Percentiles rank a stretch among this genome's conserved stretches.
phyloP scores from a whole-genome alignment of 2,797 vertebrate species.

The Channallabes apus region DNA sequence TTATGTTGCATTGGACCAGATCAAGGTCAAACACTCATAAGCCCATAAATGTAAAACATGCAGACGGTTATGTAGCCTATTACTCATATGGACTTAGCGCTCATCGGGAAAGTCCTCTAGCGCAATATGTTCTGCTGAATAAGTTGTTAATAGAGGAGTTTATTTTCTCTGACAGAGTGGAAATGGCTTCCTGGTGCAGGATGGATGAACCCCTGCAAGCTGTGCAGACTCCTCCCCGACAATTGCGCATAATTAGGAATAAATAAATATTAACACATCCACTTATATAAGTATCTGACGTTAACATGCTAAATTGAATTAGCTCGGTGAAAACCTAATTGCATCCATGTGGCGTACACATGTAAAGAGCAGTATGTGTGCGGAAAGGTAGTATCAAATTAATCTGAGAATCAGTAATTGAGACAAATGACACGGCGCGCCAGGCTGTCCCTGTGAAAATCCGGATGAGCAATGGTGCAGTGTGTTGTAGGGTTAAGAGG shows the following conservation, averaged over 20 bases:
- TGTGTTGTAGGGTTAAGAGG: constrained; percentile 58
- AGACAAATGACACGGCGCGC: constrained; percentile 59
- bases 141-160: constrained; percentile 61
- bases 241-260: constrained; percentile 57
- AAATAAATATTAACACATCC: constrained; percentile 64
- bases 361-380: constrained; percentile 51
- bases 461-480: constrained; percentile 54
- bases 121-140: constrained; percentile 53
- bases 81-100: constrained; percentile 44
- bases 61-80: constrained; percentile 43
- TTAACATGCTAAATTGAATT: constrained; percentile 60
- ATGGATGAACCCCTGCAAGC: constrained; percentile 58
- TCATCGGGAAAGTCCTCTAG: constrained; percentile 42
- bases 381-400: constrained; percentile 59
- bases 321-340: constrained; percentile 55
- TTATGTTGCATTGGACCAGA: constrained; percentile 40
- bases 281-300: constrained; percentile 51
- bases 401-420: constrained; percentile 63
- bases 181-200: constrained; percentile 58
- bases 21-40: constrained; percentile 47
- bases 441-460: constrained; percentile 59
- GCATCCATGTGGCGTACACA: constrained; percentile 44
- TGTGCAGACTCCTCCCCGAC: constrained; percentile 50
- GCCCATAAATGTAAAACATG: constrained; percentile 52
- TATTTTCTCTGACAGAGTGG: constrained; percentile 61